Base-by-base conservation (phyloP, 2,113 vertebrate genomes). In the Corvus hawaiiensis region DNA sequence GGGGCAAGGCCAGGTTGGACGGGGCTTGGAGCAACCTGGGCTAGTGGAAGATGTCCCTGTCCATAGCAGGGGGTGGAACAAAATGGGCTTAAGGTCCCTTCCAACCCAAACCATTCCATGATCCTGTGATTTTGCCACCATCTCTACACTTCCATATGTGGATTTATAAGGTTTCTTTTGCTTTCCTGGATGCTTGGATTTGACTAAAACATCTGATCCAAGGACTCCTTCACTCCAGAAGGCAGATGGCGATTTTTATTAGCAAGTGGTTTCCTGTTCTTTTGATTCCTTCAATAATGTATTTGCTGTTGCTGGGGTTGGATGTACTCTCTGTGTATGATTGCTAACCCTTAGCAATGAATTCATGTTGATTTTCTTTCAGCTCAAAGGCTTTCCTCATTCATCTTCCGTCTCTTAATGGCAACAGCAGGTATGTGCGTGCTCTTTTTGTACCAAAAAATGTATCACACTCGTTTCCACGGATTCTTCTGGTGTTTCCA, bases 281-380 rank as follows among this genome's bases (percentile, higher is more conserved):
- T 94, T 87, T 62, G 52, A 7, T 62, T 78, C 73, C 52, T 58
- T 61, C 79, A 24, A 8, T 82, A 75, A 63, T 6, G 4, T 16
- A 74, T 87, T 93, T 93, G 86, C 92, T 72, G 33, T 37, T 75
- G 83, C 88, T 49, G 71, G 23, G 37, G 55, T 28, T 90, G 90
- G 76, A 77, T 64, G 26, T 72, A 59, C 72, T 63, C 68, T 78
- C 20, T 76, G 39, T 61, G 19, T 80, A 44, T 62, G 88, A 78
- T 35, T 3, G 7, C 77, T 87, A 84, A 72, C 41, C 54, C 76
- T 88, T 43, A 85, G 92, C 83, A 66, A 89, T 95, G 90, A 95
- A 95, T 84, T 93, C 48, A 21, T 52, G 88, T 93, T 84, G 89
- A 95, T 96, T 96, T 96, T 81, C 93, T 89, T 93, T 93, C 86